Conservation (phyloP, 2,113 vertebrate genomes). For the Eretmochelys imbricata region DNA sequence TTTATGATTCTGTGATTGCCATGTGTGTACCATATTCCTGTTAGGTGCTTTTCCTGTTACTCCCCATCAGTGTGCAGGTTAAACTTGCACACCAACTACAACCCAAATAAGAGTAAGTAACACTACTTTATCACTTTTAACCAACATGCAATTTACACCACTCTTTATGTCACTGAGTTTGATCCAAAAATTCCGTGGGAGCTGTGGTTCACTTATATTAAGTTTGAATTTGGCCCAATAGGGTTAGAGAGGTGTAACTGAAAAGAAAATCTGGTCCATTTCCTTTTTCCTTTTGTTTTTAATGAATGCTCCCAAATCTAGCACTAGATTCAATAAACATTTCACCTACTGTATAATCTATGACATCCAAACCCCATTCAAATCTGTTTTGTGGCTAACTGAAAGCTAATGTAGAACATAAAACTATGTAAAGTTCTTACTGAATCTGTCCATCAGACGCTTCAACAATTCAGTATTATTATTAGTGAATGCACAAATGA, state of each 20-base stretch:
- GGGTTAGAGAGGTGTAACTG: not conserved
- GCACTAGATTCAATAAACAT: not conserved
- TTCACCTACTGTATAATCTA: not conserved
- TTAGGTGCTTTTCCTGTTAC: not conserved
- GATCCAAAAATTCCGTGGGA: not conserved
- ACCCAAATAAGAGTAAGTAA: not conserved
- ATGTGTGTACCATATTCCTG: not conserved
- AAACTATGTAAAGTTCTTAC: not conserved
- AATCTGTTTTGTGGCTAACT: not conserved
- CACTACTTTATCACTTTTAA: too few relatives aligned
- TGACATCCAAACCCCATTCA: not conserved
- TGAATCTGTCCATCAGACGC: not conserved
- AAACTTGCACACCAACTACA: not conserved
- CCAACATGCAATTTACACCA: too few relatives aligned
- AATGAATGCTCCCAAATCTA: not conserved
- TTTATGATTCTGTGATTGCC: too few relatives aligned
- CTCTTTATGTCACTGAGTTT: not conserved
- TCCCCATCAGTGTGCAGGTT: not conserved
- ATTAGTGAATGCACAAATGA: too few relatives aligned
- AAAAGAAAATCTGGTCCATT: not conserved
- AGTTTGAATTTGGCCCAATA: too few relatives aligned
- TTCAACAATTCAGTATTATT: not conserved
- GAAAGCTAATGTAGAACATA: not conserved
- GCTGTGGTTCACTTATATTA: not conserved
- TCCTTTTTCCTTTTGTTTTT: not conserved